Percentiles rank a stretch among this genome's conserved stretches.
Evolutionary conservation across 2,888 invertebrate species (phyloP).

Genomic region (Fragum whitleyi): DNA sequence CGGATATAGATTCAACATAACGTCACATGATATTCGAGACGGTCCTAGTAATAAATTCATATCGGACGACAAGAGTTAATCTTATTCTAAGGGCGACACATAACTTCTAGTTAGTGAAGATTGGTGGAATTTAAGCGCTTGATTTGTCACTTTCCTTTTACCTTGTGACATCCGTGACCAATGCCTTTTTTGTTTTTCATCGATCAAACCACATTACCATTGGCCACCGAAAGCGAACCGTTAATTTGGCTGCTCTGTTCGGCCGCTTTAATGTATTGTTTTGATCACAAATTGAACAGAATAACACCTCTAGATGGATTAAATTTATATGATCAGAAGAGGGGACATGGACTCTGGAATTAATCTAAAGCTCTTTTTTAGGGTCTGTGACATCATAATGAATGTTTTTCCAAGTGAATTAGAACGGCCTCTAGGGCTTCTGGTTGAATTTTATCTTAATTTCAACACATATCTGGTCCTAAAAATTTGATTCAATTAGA

Average conservation of each 20-base stretch:
- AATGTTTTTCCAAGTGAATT: constrained; percentile 28
- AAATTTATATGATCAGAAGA: constrained; percentile 36
- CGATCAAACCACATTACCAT: constrained; percentile 34
- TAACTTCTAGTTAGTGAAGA: constrained; percentile 46
- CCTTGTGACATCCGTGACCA: constrained; percentile 42
- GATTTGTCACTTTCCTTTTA: constrained; percentile 41
- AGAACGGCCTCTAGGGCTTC: constrained; percentile 10
- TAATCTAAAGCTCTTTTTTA: constrained; percentile 8
- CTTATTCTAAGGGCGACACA: constrained; percentile 26
- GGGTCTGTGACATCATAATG: constrained; percentile 35
- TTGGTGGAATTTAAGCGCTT: constrained; percentile 26
- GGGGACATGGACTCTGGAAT: constrained; percentile 26
- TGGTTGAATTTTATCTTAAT: constrained; percentile 22
- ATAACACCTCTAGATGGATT: constrained; percentile 39
- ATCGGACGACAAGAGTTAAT: constrained; percentile 1
- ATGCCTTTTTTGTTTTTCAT: constrained; percentile 42
- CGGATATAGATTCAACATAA: not conserved
- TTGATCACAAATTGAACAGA: constrained; percentile 52
- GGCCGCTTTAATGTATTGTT: constrained; percentile 36
- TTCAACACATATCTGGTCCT: constrained; percentile 21
- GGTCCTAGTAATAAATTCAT: constrained; percentile 5
- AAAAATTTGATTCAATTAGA: constrained; percentile 27
- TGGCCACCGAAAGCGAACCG: constrained; percentile 39
- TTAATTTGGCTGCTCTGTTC: constrained; percentile 35
- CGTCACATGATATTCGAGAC: not conserved